These are phyloP conservation scores for Lepidostoma basale DNA, from an alignment of 1,140 invertebrate genomes.

Conservation along the genomic window DNA sequence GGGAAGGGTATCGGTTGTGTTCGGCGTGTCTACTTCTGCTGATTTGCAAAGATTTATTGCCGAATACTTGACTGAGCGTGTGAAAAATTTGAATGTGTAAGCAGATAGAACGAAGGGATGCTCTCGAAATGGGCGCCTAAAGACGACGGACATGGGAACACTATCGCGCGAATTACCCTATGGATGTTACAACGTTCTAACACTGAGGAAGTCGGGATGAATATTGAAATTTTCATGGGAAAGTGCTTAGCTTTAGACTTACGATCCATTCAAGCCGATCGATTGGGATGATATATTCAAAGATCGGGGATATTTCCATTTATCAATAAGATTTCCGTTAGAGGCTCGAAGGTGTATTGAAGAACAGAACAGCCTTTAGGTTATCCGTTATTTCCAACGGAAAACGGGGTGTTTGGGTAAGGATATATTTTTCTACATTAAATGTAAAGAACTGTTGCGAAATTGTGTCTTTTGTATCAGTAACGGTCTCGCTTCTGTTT, in stretches of 20 bases:
- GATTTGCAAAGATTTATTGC: conserved; percentile 46
- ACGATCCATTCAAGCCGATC: conserved; percentile 11
- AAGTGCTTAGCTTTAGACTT: conserved; percentile 26
- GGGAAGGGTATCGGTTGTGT: conserved; percentile 44
- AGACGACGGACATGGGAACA: background rate
- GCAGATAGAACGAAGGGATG: conserved; percentile 12
- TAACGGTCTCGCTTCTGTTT: background rate
- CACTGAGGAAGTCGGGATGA: conserved; percentile 11
- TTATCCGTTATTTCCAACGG: conserved; percentile 3
- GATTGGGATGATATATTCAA: conserved; percentile 27
- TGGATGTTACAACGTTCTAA: conserved; percentile 22
- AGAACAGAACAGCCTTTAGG: background rate
- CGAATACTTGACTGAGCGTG: conserved; percentile 39
- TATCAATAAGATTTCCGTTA: conserved; percentile 25
- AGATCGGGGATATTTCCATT: conserved; percentile 1
- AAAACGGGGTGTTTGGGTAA: conserved; percentile 3
- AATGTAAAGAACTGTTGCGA: background rate
- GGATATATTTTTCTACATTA: background rate
- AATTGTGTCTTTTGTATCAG: background rate
- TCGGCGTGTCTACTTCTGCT: conserved; percentile 33
- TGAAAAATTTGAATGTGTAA: conserved; percentile 44
- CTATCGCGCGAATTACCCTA: background rate
- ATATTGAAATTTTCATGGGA: conserved; percentile 47
- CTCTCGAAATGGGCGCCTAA: background rate
- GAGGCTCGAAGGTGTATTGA: background rate